Percentiles rank a stretch among this genome's conserved stretches.
These are phyloP conservation scores for Henicopernis longicauda DNA, from an alignment of 2,113 vertebrate genomes.

Conservation along the genomic window DNA sequence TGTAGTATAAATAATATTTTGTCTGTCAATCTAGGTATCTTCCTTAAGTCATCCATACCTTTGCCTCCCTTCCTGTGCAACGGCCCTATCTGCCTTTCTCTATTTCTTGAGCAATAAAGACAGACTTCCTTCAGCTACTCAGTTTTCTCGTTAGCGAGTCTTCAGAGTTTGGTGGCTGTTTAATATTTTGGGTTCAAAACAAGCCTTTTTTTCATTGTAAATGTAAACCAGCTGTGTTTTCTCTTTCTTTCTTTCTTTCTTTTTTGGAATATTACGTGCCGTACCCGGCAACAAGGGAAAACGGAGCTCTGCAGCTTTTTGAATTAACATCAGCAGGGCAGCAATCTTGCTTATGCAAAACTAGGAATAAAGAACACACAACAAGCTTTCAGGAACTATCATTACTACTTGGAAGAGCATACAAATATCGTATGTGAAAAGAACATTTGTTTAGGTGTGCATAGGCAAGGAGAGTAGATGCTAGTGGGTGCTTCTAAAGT, in stretches of 20 bases:
- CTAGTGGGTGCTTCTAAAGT: constrained; percentile 59
- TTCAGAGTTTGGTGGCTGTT: constrained; percentile 48
- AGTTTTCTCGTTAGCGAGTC: neutral
- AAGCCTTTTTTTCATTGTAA: neutral
- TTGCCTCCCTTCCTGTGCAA: neutral
- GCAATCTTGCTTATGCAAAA: constrained; percentile 60
- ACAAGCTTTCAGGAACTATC: constrained; percentile 64
- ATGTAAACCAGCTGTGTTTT: constrained; percentile 47
- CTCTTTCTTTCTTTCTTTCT: neutral
- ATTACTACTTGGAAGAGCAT: constrained; percentile 69
- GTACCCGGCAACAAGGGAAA: constrained; percentile 1
- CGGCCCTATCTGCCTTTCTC: neutral
- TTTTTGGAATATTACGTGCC: neutral
- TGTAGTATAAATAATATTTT: neutral
- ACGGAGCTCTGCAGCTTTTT: constrained; percentile 9
- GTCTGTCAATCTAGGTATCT: neutral
- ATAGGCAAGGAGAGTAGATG: neutral
- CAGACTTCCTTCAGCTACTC: neutral
- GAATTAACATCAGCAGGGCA: constrained; percentile 49
- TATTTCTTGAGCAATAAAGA: neutral
- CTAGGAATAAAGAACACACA: constrained; percentile 16
- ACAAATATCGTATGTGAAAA: constrained; percentile 60
- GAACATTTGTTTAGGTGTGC: constrained; percentile 62
- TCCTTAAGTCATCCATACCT: neutral
- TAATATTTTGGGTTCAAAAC: constrained; percentile 23